Base-by-base conservation (phyloP, 2,888 invertebrate species). In the Megalurothrips usitatus region DNA sequence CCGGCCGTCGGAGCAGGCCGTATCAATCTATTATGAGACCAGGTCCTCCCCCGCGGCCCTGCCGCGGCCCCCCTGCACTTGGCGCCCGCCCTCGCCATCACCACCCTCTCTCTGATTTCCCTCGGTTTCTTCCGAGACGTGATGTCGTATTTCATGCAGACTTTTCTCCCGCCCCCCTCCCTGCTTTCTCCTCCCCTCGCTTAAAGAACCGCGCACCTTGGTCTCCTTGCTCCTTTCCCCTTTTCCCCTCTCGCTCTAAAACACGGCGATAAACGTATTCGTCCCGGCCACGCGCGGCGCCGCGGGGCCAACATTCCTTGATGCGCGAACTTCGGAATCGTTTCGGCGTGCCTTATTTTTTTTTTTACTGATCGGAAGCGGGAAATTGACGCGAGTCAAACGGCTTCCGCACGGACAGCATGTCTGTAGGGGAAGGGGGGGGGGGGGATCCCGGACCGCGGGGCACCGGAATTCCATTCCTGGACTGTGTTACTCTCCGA, bases 1-100 rank as follows among this genome's bases (percentile, higher is more conserved):
- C 52, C 3, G 52, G 6, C 52, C 10, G 52, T 2, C 14, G 14
- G 12, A 23, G 23, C 9, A 68, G 1, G 68, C 68, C 68, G 68
- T 75, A 75, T 75, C 68, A 75, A 75, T 75, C 68, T 75, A 75
- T 75, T 75, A 75, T 75, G 68, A 75, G 68, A 12, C 68, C 68
- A 58, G 58, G n/a, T n/a, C 19, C 52, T 52, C 14, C 58, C 19
- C 58, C n/a, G 52, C 52, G 19, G 6, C 52, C 14, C 52, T 12
- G 14, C 19, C 1, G 14, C 49, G 12, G 14, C 52, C 17, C 58
- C 58, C 19, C 58, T n/a, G 17, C 26, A n/a, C 68, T 75, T 26
- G 26, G 19, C 58, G 14, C 58, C 58, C 58, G 14, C 58, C 58
- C 58, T 58, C 19, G 14, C 58, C 58, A 19, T 58, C 58, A 58